A percentile compares a stretch with the other conserved stretches of the same genome.
Conservation (phyloP, 2,888 invertebrate species). For the Alloplasta piceator region DNA sequence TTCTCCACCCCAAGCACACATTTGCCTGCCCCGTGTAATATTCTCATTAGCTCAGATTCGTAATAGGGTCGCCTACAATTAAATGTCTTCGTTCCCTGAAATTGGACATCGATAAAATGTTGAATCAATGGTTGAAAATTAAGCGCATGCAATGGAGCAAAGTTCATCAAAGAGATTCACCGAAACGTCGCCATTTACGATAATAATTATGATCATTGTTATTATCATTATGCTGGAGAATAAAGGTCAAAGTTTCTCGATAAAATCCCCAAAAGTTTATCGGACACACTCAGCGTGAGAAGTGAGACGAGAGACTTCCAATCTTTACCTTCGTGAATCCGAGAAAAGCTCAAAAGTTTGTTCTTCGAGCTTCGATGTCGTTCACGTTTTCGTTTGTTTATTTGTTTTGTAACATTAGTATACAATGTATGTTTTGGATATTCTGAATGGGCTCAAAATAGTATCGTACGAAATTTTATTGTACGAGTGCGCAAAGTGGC, state of each 20-base stretch:
- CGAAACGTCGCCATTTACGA: too few relatives aligned
- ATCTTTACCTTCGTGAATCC: conserved; percentile 28
- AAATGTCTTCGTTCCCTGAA: background rate
- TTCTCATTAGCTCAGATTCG: background rate
- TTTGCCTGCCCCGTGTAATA: conserved; percentile 4
- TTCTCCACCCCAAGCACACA: conserved; percentile 3
- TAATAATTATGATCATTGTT: too few relatives aligned
- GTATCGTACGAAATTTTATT: too few relatives aligned
- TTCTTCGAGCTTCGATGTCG: background rate
- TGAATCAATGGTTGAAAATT: background rate
- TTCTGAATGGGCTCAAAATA: too few relatives aligned
- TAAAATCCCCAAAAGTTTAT: background rate
- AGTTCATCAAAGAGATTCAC: too few relatives aligned
- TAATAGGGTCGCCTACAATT: background rate
- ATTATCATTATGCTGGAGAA: too few relatives aligned
- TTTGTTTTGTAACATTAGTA: background rate
- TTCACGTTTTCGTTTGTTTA: background rate
- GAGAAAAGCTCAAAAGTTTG: conserved; percentile 33
- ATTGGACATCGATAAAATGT: background rate
- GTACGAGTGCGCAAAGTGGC: too few relatives aligned
- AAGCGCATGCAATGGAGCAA: too few relatives aligned
- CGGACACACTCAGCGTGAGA: background rate
- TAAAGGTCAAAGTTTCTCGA: background rate
- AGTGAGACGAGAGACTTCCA: conserved; percentile 21
- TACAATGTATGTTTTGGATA: too few relatives aligned